phyloP scores from a whole-genome alignment of 2,888 invertebrate species.

The Macroteleia sp. region DNA sequence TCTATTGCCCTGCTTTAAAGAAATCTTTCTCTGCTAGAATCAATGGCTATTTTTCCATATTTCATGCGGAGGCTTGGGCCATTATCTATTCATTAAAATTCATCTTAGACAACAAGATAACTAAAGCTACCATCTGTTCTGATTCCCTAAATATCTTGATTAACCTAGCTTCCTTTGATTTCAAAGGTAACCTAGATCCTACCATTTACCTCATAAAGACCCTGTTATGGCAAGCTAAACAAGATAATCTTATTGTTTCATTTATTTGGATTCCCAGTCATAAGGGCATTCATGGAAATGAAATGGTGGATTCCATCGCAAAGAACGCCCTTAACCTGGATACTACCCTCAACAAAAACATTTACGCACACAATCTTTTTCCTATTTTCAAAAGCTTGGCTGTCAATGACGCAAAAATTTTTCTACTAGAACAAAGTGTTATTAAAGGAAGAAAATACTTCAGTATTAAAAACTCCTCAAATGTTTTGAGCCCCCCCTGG shows the following conservation, averaged over 20 bases:
- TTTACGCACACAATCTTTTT: not conserved
- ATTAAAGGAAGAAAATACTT: not conserved
- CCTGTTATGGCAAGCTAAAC: not conserved
- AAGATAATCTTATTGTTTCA: not conserved
- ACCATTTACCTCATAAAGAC: not conserved
- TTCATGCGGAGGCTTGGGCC: no score
- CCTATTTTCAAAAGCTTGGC: not conserved
- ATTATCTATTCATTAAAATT: no score
- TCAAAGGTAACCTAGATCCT: not conserved
- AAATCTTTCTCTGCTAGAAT: no score
- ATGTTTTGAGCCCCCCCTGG: not conserved
- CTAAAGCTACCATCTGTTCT: no score
- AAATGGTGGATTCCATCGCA: not conserved
- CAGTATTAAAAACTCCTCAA: not conserved
- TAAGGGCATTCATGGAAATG: not conserved
- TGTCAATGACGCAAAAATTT: not conserved
- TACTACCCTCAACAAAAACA: not conserved
- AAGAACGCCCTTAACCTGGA: not conserved
- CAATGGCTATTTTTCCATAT: no score
- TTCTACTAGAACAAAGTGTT: not conserved
- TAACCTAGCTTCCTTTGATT: not conserved
- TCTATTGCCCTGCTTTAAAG: no score
- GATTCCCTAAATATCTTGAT: no score
- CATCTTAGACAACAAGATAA: no score
- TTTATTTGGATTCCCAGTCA: not conserved